Evolutionary conservation across 2,797 vertebrate species (phyloP).

Genomic region (Dryobates pubescens): DNA sequence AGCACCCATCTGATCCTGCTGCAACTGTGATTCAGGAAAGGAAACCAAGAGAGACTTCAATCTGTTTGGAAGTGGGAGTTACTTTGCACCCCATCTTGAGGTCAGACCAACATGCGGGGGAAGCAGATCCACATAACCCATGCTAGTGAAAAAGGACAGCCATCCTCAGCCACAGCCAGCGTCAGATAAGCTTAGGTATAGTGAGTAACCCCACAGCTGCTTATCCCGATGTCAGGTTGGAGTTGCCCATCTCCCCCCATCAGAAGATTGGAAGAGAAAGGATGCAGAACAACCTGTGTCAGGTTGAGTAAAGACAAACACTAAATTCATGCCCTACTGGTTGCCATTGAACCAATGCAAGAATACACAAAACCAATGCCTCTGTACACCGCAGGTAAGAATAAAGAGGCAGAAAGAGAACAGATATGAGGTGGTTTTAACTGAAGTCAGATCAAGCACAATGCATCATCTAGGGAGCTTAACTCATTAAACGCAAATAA

Average conservation of each 20-base stretch:
- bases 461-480: neutral
- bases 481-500: neutral
- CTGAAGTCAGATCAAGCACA: neutral
- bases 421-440: neutral
- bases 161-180: neutral
- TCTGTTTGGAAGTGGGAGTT: neutral
- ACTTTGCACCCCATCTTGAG: neutral
- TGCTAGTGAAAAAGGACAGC: fast-evolving
- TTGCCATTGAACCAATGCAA: neutral
- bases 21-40: neutral
- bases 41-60: neutral
- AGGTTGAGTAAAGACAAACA: fast-evolving
- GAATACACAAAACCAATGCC: neutral
- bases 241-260: fast-evolving
- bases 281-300: neutral
- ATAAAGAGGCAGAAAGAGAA: neutral
- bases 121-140: neutral
- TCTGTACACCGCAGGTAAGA: neutral
- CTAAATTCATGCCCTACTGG: neutral
- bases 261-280: fast-evolving
- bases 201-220: fast-evolving
- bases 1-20: neutral
- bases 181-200: fast-evolving
- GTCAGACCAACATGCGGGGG: fast-evolving
- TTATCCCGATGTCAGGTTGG: fast-evolving